phyloP scores from a whole-genome alignment of 1,140 invertebrate genomes.

The Formica selysi region DNA sequence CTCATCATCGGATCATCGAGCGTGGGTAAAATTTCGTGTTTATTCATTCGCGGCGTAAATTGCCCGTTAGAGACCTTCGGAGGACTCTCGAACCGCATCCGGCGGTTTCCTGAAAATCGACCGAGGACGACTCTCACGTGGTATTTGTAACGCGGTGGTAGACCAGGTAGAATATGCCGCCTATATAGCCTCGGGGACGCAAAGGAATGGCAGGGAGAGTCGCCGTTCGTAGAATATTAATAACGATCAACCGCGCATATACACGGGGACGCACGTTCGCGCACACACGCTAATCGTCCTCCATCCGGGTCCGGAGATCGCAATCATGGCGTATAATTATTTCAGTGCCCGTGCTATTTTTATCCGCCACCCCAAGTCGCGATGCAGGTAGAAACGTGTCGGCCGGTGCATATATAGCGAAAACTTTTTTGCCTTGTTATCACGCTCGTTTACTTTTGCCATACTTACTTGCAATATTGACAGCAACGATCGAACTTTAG shows the following conservation, averaged over 20 bases:
- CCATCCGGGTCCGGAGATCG: slow-evolving; percentile 74
- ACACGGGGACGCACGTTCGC: slow-evolving; percentile 64
- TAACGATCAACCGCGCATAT: slow-evolving; percentile 71
- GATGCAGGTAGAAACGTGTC: slow-evolving; percentile 35
- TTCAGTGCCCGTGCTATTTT: slow-evolving; percentile 71
- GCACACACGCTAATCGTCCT: slow-evolving; percentile 69
- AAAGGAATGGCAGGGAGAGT: slow-evolving; percentile 69
- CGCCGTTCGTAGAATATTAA: slow-evolving; percentile 75
- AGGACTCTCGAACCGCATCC: slow-evolving; percentile 24
- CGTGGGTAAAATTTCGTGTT: not conserved
- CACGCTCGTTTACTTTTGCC: not conserved
- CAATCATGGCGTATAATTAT: slow-evolving; percentile 75
- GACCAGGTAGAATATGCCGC: slow-evolving; percentile 59
- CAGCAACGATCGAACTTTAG: not conserved
- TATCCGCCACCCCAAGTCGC: slow-evolving; percentile 36
- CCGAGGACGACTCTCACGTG: slow-evolving; percentile 45
- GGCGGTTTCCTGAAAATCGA: slow-evolving; percentile 67
- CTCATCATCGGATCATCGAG: not conserved
- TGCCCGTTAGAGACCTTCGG: slow-evolving; percentile 20
- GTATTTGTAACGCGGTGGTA: slow-evolving; percentile 69
- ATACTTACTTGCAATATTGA: not conserved
- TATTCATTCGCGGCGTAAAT: slow-evolving; percentile 24
- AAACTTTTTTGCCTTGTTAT: slow-evolving; percentile 23
- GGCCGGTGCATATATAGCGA: slow-evolving; percentile 26
- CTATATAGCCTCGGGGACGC: slow-evolving; percentile 49